Conservation (phyloP, 2,797 vertebrate genomes). For the Craterocephalus amniculus region DNA sequence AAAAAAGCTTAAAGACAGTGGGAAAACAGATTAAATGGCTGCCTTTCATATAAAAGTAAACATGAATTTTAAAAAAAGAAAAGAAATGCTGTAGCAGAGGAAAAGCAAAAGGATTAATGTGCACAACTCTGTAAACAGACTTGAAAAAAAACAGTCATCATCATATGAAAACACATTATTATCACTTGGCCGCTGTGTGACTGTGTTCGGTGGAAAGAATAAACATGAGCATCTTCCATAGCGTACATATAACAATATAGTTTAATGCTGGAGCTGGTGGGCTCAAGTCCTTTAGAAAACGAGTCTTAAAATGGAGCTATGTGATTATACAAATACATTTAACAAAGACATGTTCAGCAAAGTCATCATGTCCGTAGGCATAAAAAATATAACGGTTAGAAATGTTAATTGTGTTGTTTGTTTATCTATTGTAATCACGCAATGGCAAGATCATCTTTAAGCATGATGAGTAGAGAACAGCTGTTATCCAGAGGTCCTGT, state of each 20-base stretch:
- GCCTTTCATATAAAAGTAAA: too few relatives aligned
- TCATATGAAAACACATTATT: slow-evolving; percentile 51
- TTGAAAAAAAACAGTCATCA: slow-evolving; percentile 36
- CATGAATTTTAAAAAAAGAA: background rate
- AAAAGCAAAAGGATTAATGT: background rate
- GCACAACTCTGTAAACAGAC: background rate
- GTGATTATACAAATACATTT: background rate
- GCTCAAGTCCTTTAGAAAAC: slow-evolving; percentile 6
- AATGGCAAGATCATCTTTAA: background rate
- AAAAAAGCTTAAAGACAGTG: too few relatives aligned
- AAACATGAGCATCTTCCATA: background rate
- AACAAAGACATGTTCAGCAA: too few relatives aligned
- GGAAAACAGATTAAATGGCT: too few relatives aligned
- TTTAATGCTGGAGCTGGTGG: background rate
- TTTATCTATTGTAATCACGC: background rate
- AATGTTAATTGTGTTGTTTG: background rate
- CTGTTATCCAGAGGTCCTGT: background rate
- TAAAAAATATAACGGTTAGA: background rate
- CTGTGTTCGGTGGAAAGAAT: slow-evolving; percentile 10
- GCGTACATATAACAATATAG: background rate
- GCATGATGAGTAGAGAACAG: too few relatives aligned
- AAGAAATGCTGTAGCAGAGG: background rate
- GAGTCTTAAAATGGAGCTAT: background rate
- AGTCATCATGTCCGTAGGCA: background rate
- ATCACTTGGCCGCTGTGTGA: slow-evolving; percentile 30